Conservation (phyloP, 2,113 vertebrate species). For the Perca flavescens region DNA sequence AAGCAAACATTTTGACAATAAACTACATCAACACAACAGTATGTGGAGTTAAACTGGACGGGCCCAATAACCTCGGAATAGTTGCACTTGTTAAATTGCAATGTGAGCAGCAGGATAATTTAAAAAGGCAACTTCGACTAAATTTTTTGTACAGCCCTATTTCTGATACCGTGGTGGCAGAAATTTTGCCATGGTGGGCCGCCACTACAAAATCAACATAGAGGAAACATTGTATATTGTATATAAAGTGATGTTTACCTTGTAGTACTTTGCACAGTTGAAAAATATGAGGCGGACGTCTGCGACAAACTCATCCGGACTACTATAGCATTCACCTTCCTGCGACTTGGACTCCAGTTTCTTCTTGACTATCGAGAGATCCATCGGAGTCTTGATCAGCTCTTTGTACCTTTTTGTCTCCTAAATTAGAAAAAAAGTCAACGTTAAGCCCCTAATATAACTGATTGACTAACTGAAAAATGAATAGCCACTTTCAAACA, state of each 20-base stretch:
- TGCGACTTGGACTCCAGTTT: conserved; percentile 88
- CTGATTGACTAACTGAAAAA: too few species aligned
- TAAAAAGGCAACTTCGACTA: too few species aligned
- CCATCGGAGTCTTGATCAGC: conserved; percentile 96
- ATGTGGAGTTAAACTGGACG: too few species aligned
- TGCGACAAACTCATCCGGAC: conserved; percentile 89
- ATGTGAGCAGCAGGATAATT: too few species aligned
- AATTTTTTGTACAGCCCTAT: too few species aligned
- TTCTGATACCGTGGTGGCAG: too few species aligned
- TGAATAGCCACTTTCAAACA: background rate
- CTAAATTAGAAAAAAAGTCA: conserved; percentile 29
- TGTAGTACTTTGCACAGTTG: conserved; percentile 97
- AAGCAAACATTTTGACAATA: too few species aligned
- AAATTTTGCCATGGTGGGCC: too few species aligned
- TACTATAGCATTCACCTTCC: conserved; percentile 84
- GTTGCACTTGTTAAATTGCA: too few species aligned
- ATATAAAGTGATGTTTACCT: conserved; percentile 78
- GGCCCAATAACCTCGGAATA: too few species aligned
- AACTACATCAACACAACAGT: too few species aligned
- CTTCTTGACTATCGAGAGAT: conserved; percentile 91
- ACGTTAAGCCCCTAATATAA: background rate
- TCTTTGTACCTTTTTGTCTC: conserved; percentile 93
- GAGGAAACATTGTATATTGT: background rate
- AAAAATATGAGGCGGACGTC: conserved; percentile 96
- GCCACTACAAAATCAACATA: too few species aligned